Conservation (phyloP, 2,888 invertebrate genomes). For the Phortica okadai region DNA sequence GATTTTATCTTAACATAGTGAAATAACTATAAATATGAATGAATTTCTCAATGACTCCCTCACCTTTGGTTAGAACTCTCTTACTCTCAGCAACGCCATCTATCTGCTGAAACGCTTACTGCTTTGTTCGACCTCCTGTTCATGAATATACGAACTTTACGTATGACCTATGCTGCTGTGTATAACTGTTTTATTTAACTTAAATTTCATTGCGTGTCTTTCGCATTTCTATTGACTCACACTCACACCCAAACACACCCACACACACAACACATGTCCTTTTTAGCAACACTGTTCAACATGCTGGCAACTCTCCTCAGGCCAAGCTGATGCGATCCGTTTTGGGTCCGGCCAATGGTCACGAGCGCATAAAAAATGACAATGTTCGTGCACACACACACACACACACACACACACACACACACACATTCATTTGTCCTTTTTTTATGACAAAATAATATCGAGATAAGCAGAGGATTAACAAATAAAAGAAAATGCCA, state of each 20-base stretch:
- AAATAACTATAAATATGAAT: too few species aligned
- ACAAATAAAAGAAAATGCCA: constrained; percentile 35
- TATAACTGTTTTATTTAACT: constrained; percentile 27
- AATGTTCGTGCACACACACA: constrained; percentile 46
- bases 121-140: too few species aligned
- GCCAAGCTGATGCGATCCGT: too few species aligned
- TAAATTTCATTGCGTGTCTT: constrained; percentile 15
- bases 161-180: not conserved
- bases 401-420: constrained; percentile 38
- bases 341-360: not conserved
- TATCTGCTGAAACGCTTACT: too few species aligned
- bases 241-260: too few species aligned
- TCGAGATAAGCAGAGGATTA: constrained; percentile 65
- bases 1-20: too few species aligned
- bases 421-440: constrained; percentile 18
- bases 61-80: too few species aligned
- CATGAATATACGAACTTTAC: not conserved
- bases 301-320: not conserved
- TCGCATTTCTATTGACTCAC: not conserved
- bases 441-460: constrained; percentile 66
- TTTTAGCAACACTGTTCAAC: not conserved
- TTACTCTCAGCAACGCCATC: too few species aligned
- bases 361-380: constrained; percentile 62
- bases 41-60: too few species aligned
- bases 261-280: too few species aligned